Evolutionary conservation across 2,797 vertebrate species (phyloP).

Genomic region (Dicrostonyx torquatus): DNA sequence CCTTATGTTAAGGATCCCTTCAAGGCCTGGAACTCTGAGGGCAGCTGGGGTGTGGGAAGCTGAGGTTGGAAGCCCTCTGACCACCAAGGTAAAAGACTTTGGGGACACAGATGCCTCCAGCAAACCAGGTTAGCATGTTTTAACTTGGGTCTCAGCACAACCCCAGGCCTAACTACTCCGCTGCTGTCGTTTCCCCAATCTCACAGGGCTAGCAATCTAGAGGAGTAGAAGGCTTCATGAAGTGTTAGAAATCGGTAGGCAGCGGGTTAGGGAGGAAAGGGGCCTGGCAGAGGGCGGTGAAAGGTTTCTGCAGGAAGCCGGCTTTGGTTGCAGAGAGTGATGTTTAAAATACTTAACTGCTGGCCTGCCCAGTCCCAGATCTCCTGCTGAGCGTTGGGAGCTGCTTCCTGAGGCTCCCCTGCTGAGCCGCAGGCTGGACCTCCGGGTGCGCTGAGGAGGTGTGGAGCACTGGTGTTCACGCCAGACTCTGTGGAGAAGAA

Average conservation of each 20-base stretch:
- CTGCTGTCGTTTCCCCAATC: background rate
- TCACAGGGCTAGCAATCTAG: background rate
- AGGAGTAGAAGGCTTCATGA: background rate
- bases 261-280: background rate
- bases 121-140: background rate
- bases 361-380: background rate
- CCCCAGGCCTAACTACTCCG: background rate
- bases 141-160: background rate
- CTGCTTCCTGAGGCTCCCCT: constrained; percentile 32
- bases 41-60: background rate
- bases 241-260: background rate
- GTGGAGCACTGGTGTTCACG: background rate
- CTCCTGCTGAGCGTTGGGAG: background rate
- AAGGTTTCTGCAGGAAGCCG: constrained; percentile 1
- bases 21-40: background rate
- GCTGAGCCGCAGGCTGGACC: background rate
- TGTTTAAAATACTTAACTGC: constrained; percentile 47
- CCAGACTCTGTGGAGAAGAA: background rate
- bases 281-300: background rate
- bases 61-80: background rate
- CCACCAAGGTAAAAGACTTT: too few species aligned
- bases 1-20: background rate
- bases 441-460: too few species aligned
- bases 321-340: background rate
- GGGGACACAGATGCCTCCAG: background rate